These are phyloP conservation scores for Periplaneta americana DNA, from an alignment of 1,140 invertebrate genomes.

Conservation along the genomic window DNA sequence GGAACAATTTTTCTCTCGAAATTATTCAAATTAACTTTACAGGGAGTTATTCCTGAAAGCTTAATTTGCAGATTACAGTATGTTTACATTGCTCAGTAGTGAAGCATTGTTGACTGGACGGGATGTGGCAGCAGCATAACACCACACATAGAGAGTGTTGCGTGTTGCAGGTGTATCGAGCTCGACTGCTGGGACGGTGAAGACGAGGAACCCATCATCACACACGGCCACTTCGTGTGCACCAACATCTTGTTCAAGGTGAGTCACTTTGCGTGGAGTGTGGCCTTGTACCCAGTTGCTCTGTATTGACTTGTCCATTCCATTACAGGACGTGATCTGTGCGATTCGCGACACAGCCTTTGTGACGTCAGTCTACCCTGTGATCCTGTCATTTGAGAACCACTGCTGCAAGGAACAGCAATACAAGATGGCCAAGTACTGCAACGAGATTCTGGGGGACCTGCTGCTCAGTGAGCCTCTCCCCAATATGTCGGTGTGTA, in stretches of 20 bases:
- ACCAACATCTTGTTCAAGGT: constrained; percentile 40
- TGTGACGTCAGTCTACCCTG: constrained; percentile 58
- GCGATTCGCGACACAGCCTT: constrained; percentile 66
- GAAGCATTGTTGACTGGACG: no score
- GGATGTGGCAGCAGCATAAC: no score
- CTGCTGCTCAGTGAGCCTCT: constrained; percentile 54
- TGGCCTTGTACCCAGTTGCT: no score
- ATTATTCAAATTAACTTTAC: no score
- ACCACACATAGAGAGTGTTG: no score
- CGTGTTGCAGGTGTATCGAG: constrained; percentile 60
- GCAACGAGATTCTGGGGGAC: constrained; percentile 62
- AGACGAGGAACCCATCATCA: constrained; percentile 65
- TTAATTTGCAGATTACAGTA: no score
- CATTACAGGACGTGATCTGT: constrained; percentile 53
- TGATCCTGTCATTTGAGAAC: constrained; percentile 70
- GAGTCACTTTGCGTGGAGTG: background rate
- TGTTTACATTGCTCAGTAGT: no score
- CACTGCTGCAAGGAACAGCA: constrained; percentile 64
- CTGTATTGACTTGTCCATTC: no score
- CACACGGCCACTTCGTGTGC: constrained; percentile 69
- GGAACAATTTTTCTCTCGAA: no score
- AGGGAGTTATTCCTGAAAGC: no score
- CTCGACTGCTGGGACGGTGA: constrained; percentile 68
- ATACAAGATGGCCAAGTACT: constrained; percentile 66
- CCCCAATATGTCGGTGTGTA: constrained; percentile 23